Percentiles rank a stretch among this genome's conserved stretches.
These are phyloP conservation scores for Spodoptera exigua DNA, from an alignment of 2,888 invertebrate species.

Conservation along the genomic window DNA sequence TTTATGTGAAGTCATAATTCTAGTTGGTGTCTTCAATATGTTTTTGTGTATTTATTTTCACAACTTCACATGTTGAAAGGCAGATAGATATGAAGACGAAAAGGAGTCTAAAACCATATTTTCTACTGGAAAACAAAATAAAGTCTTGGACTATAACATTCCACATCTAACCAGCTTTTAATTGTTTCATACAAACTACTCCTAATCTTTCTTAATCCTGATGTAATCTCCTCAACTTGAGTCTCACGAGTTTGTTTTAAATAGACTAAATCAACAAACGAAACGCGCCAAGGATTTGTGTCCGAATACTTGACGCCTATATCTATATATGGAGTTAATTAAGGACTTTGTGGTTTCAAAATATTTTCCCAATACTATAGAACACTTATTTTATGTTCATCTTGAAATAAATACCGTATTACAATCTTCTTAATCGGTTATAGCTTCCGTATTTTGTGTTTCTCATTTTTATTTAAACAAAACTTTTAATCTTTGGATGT, in stretches of 20 bases:
- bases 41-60: too few relatives aligned
- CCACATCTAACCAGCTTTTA: slow-evolving; percentile 10
- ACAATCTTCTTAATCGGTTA: background rate
- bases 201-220: slow-evolving; percentile 39
- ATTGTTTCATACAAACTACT: slow-evolving; percentile 22
- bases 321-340: slow-evolving; percentile 39
- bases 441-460: background rate
- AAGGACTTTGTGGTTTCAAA: slow-evolving; percentile 15
- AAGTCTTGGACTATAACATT: slow-evolving; percentile 17
- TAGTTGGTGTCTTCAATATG: background rate
- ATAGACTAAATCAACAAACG: slow-evolving; percentile 58
- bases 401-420: background rate
- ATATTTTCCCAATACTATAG: slow-evolving; percentile 20
- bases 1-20: slow-evolving; percentile 20
- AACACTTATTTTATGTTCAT: slow-evolving; percentile 10
- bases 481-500: background rate
- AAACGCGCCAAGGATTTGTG: slow-evolving; percentile 46
- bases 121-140: slow-evolving; percentile 19
- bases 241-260: slow-evolving; percentile 53
- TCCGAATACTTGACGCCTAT: slow-evolving; percentile 35
- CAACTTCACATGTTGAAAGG: background rate
- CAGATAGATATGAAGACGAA: background rate
- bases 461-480: background rate
- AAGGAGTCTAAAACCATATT: background rate
- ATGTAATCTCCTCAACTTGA: slow-evolving; percentile 34